phyloP scores from a whole-genome alignment of 2,888 invertebrate species.

The Malacosoma neustria region DNA sequence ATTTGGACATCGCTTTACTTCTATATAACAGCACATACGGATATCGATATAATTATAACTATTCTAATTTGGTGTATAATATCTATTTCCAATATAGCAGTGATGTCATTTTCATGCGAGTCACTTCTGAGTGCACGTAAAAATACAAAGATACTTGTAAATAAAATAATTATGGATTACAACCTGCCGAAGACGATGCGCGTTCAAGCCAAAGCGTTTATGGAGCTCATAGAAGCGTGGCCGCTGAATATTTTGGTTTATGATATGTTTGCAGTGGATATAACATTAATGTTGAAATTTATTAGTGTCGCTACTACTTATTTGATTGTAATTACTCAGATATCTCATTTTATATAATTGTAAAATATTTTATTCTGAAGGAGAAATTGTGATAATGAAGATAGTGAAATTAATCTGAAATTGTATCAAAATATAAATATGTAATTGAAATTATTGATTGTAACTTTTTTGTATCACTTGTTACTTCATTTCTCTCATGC shows the following conservation, averaged over 20 bases:
- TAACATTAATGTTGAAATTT: constrained; percentile 5
- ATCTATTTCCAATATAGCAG: constrained; percentile 26
- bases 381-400: too few species aligned
- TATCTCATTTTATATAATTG: background rate
- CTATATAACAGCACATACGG: constrained; percentile 20
- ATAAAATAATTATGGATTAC: constrained; percentile 31
- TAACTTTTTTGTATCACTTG: too few species aligned
- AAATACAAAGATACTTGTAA: constrained; percentile 34
- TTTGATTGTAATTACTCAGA: background rate
- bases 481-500: too few species aligned
- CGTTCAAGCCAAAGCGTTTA: constrained; percentile 19
- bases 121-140: constrained; percentile 28
- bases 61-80: constrained; percentile 32
- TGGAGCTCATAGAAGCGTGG: constrained; percentile 5
- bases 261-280: constrained; percentile 5
- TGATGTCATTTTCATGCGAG: constrained; percentile 39
- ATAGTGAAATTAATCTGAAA: too few species aligned
- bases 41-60: constrained; percentile 21
- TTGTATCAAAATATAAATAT: too few species aligned
- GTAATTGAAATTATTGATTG: too few species aligned
- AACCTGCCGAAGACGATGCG: constrained; percentile 23
- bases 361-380: too few species aligned
- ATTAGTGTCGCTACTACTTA: constrained; percentile 1
- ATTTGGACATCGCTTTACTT: constrained; percentile 39
- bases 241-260: constrained; percentile 3